Conservation (phyloP, 1,140 invertebrate genomes). For the Sminthurinus signatus region DNA sequence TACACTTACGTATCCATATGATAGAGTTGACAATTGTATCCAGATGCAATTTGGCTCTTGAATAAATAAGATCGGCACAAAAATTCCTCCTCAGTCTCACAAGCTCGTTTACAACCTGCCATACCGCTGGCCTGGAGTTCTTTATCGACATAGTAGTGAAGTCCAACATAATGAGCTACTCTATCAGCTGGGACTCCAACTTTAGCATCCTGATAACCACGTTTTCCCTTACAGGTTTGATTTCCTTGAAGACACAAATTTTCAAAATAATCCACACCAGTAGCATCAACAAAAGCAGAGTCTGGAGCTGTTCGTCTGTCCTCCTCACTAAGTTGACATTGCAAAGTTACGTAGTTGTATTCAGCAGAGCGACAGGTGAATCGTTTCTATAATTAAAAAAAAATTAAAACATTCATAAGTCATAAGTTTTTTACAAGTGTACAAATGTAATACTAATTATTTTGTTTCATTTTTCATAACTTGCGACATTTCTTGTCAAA, state of each 20-base stretch:
- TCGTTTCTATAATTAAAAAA: slow-evolving; percentile 57
- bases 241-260: slow-evolving; percentile 83
- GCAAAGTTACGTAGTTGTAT: slow-evolving; percentile 86
- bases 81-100: slow-evolving; percentile 88
- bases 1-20: slow-evolving; percentile 84
- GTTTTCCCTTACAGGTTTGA: slow-evolving; percentile 48
- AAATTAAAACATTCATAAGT: slow-evolving; percentile 18
- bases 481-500: no score
- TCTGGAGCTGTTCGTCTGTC: slow-evolving; percentile 66
- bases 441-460: no score
- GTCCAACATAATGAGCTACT: slow-evolving; percentile 76
- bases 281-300: slow-evolving; percentile 74
- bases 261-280: slow-evolving; percentile 90
- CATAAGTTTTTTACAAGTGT: background rate
- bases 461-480: no score
- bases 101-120: slow-evolving; percentile 75
- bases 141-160: slow-evolving; percentile 91
- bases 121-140: slow-evolving; percentile 77
- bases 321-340: slow-evolving; percentile 81
- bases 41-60: slow-evolving; percentile 50
- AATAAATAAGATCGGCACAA: slow-evolving; percentile 84
- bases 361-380: slow-evolving; percentile 87
- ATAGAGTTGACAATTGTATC: slow-evolving; percentile 85
- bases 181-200: slow-evolving; percentile 83
- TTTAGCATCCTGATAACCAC: slow-evolving; percentile 67